phyloP scores from a whole-genome alignment of 2,113 vertebrate genomes.

The Cepphus grylle region DNA sequence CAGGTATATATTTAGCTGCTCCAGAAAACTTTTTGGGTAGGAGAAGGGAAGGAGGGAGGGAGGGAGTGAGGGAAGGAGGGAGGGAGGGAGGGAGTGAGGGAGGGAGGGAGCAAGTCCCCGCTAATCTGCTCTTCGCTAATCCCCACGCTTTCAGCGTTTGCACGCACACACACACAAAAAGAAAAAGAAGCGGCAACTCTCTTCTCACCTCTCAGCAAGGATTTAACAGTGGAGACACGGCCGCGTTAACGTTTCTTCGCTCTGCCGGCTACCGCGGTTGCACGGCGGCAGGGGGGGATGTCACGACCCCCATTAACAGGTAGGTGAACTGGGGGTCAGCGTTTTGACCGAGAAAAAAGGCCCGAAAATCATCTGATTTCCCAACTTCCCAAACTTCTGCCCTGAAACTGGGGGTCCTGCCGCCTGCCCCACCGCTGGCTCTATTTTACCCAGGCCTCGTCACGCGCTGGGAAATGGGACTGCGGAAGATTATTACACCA shows the following conservation, averaged over 20 bases:
- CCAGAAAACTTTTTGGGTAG: conserved; percentile 50
- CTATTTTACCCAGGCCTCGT: not conserved
- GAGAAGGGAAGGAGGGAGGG: not conserved
- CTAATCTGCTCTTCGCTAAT: conserved; percentile 39
- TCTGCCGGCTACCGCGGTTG: not conserved
- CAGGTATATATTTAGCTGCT: conserved; percentile 70
- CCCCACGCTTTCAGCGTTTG: not conserved
- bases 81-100: not conserved
- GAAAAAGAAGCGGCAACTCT: not conserved
- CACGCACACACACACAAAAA: not conserved
- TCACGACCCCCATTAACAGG: conserved; percentile 5
- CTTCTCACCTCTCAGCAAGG: not conserved
- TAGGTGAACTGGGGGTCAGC: not conserved
- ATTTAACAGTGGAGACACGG: not conserved
- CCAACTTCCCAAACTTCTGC: not conserved
- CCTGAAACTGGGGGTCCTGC: not conserved
- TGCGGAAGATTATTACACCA: not conserved
- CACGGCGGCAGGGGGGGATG: not conserved
- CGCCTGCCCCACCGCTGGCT: not conserved
- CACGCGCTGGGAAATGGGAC: not conserved
- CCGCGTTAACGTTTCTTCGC: not conserved
- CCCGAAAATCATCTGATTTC: not conserved
- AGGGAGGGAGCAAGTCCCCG: not conserved
- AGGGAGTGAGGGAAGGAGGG: not conserved
- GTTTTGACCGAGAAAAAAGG: not conserved